Percentiles rank a stretch among this genome's conserved stretches.
Evolutionary conservation across 2,888 invertebrate species (phyloP).

Genomic region (Quadriops clusia): DNA sequence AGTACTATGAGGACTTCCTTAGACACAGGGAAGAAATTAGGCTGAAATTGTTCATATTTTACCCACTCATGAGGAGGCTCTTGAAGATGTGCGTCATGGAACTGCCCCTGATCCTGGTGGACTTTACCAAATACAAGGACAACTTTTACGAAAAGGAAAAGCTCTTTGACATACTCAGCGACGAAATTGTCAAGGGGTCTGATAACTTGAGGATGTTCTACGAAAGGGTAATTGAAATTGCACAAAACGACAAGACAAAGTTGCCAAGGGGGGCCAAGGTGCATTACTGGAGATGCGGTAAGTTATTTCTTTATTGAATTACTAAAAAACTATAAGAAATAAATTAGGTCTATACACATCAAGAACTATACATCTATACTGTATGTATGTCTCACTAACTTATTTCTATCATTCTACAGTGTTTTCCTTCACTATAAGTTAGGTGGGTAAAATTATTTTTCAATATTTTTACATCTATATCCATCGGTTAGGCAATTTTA

Average conservation of each 20-base stretch:
- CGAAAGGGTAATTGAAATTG: conserved; percentile 13
- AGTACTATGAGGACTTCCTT: conserved; percentile 46
- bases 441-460: no score
- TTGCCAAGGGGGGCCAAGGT: conserved; percentile 6
- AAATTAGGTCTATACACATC: no score
- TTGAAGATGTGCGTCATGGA: conserved; percentile 40
- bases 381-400: no score
- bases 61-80: conserved; percentile 51
- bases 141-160: conserved; percentile 22
- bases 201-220: conserved; percentile 22
- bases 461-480: no score
- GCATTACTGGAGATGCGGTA: conserved; percentile 10
- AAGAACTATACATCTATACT: no score
- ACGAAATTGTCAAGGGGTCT: conserved; percentile 20
- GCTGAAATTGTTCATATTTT: conserved; percentile 46
- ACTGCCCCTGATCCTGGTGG: conserved; percentile 44
- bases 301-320: no score
- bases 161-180: conserved; percentile 20
- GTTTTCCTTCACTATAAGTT: no score
- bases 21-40: conserved; percentile 44
- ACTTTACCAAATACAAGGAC: conserved; percentile 29
- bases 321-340: no score
- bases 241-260: conserved; percentile 9
- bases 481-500: no score
- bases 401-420: no score